These are phyloP conservation scores for Ditylenchus dipsaci DNA, from an alignment of 1,140 invertebrate genomes.

Conservation along the genomic window DNA sequence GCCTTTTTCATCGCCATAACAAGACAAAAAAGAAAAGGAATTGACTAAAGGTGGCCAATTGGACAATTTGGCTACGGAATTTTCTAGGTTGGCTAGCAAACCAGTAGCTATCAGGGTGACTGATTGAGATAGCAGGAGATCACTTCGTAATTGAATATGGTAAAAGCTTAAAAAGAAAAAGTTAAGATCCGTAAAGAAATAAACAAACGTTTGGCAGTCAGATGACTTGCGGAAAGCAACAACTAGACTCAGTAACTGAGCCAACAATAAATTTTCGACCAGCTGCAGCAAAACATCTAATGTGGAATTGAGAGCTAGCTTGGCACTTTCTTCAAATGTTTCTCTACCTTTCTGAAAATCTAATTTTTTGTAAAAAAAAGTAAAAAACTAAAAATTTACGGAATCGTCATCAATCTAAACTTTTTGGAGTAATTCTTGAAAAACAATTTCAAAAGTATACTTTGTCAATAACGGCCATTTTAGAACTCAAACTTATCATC, in stretches of 20 bases:
- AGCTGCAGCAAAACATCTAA: conserved; percentile 33
- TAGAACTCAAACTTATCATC: conserved; percentile 42
- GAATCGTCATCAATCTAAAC: no score
- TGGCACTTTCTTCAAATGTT: conserved; percentile 35
- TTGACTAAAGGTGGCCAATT: conserved; percentile 26
- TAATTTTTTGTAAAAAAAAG: background rate
- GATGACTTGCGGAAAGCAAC: conserved; percentile 21
- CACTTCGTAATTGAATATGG: conserved; percentile 42
- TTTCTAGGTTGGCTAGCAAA: conserved; percentile 29
- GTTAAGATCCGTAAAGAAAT: no score
- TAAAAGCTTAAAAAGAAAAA: conserved; percentile 20
- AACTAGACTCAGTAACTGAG: conserved; percentile 32
- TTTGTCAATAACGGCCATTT: conserved; percentile 46
- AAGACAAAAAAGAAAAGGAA: conserved; percentile 41
- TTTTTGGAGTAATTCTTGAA: no score
- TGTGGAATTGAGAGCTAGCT: conserved; percentile 32
- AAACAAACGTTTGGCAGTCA: conserved; percentile 26
- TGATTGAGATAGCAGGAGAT: conserved; percentile 39
- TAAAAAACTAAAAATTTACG: no score
- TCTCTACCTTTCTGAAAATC: conserved; percentile 23
- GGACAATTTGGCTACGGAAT: conserved; percentile 1
- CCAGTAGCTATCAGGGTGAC: conserved; percentile 34
- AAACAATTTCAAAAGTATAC: background rate
- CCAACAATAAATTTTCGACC: conserved; percentile 22
- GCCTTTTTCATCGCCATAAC: conserved; percentile 42